Conservation (phyloP, 2,113 vertebrate species). For the Heptranchias perlo region DNA sequence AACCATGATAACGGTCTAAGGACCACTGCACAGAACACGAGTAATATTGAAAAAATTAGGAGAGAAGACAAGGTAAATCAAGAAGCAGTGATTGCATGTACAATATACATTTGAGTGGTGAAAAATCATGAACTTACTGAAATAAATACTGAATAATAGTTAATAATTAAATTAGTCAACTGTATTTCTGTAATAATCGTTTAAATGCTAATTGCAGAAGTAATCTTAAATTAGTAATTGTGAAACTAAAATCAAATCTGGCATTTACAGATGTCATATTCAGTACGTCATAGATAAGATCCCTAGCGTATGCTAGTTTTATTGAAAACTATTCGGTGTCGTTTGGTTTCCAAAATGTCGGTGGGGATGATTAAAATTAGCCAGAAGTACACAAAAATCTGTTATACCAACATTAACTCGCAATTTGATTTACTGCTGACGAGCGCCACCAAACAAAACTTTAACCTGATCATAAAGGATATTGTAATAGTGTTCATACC, state of each 20-base stretch:
- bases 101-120: neutral
- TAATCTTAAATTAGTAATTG: neutral
- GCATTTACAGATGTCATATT: neutral
- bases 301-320: too few relatives aligned
- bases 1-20: neutral
- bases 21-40: too few relatives aligned
- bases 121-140: neutral
- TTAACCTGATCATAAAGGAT: neutral
- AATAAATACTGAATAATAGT: neutral
- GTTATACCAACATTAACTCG: neutral
- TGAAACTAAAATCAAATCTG: neutral
- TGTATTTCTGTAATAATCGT: neutral
- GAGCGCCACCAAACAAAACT: neutral
- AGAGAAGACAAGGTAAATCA: neutral
- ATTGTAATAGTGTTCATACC: neutral
- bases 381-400: too few relatives aligned
- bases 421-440: neutral
- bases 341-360: neutral
- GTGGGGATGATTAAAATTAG: neutral
- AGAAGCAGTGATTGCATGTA: neutral
- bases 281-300: too few relatives aligned
- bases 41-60: too few relatives aligned
- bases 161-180: neutral
- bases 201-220: neutral
- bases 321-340: neutral